phyloP scores from a whole-genome alignment of 2,888 invertebrate genomes.

The Eilema griseolum region DNA sequence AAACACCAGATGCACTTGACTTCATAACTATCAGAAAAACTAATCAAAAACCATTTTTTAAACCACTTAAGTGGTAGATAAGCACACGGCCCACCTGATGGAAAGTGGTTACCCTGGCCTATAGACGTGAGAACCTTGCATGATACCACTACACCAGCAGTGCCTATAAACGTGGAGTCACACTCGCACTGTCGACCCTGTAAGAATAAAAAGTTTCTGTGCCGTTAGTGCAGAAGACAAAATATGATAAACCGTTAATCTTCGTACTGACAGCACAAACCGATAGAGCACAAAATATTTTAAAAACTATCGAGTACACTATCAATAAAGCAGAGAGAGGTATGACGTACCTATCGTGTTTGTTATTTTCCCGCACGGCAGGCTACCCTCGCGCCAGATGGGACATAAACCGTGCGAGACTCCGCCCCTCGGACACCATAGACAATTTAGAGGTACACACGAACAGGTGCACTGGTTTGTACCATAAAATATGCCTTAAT shows the following conservation, averaged over 20 bases:
- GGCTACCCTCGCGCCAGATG: constrained; percentile 53
- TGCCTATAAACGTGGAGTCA: too few relatives aligned
- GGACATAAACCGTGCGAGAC: constrained; percentile 41
- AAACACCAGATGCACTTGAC: background rate
- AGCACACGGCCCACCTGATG: too few relatives aligned
- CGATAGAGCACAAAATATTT: too few relatives aligned
- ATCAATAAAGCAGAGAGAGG: constrained; percentile 22
- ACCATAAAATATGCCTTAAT: constrained; percentile 32
- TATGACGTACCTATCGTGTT: constrained; percentile 27
- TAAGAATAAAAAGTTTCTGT: too few relatives aligned
- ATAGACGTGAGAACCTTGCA: too few relatives aligned
- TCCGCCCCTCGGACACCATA: constrained; percentile 36
- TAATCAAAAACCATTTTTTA: constrained; percentile 8
- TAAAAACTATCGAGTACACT: constrained; percentile 22
- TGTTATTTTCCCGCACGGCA: constrained; percentile 36
- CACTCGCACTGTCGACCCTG: too few relatives aligned
- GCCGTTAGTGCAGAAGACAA: too few relatives aligned
- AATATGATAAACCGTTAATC: too few relatives aligned
- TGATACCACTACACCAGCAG: too few relatives aligned
- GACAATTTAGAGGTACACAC: constrained; percentile 18
- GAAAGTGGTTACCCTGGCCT: too few relatives aligned
- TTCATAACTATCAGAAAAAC: background rate
- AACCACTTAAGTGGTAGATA: too few relatives aligned
- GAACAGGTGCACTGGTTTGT: constrained; percentile 44
- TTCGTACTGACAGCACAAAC: too few relatives aligned